Evolutionary conservation across 1,140 invertebrate species (phyloP).

Genomic region (Halyomorpha halys): DNA sequence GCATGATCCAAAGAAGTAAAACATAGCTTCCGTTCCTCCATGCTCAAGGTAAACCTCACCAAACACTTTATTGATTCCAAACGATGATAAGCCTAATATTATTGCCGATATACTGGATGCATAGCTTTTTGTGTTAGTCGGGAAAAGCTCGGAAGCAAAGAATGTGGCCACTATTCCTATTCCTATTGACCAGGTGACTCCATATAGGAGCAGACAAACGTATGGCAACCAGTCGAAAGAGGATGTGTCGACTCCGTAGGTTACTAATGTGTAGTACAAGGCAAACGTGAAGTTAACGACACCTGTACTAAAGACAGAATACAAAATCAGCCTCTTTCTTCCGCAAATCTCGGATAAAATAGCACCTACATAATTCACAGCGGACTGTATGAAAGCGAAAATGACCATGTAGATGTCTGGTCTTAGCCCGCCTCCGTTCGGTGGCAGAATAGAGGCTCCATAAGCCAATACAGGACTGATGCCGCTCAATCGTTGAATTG

Average conservation of each 20-base stretch:
- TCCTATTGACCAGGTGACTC: conserved; percentile 30
- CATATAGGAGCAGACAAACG: conserved; percentile 27
- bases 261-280: conserved; percentile 30
- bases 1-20: conserved; percentile 28
- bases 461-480: conserved; percentile 31
- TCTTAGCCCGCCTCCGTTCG: conserved; percentile 27
- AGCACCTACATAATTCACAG: conserved; percentile 38
- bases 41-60: conserved; percentile 14
- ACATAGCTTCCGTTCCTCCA: conserved; percentile 28
- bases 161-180: conserved; percentile 32
- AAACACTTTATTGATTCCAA: conserved; percentile 31
- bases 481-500: conserved; percentile 30
- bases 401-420: conserved; percentile 28
- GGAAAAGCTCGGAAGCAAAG: conserved; percentile 32
- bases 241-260: neutral
- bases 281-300: conserved; percentile 25
- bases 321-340: conserved; percentile 43
- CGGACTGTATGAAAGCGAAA: conserved; percentile 31
- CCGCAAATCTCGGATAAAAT: conserved; percentile 40
- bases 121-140: conserved; percentile 32
- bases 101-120: conserved; percentile 31
- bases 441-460: conserved; percentile 30
- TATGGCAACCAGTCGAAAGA: conserved; percentile 30
- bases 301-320: conserved; percentile 34
- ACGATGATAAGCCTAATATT: conserved; percentile 27